phyloP scores from a whole-genome alignment of 2,888 invertebrate species.

The Epiblema foenella region DNA sequence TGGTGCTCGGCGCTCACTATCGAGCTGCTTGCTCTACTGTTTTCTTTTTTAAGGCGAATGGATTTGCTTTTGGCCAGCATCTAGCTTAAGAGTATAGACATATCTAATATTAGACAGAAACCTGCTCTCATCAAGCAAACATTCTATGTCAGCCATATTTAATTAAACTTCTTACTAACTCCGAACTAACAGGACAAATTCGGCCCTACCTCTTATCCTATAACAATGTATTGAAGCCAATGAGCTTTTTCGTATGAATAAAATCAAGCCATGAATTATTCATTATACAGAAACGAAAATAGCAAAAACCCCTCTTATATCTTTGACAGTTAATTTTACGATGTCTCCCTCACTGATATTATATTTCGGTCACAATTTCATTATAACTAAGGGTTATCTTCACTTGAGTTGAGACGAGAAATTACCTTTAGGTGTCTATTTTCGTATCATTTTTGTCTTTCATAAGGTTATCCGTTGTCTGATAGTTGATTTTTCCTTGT shows the following conservation, averaged over 20 bases:
- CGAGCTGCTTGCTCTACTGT: too few species aligned
- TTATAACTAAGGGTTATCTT: constrained; percentile 26
- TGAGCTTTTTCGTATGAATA: constrained; percentile 45
- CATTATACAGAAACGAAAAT: constrained; percentile 33
- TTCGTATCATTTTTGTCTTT: too few species aligned
- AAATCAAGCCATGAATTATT: constrained; percentile 42
- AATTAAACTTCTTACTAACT: too few species aligned
- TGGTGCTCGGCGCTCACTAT: too few species aligned
- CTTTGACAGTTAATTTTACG: constrained; percentile 43
- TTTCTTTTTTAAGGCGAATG: too few species aligned
- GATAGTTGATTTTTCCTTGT: too few species aligned
- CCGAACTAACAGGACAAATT: background rate
- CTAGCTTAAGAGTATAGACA: too few species aligned
- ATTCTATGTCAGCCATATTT: too few species aligned
- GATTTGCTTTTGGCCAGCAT: too few species aligned
- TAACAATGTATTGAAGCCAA: constrained; percentile 37
- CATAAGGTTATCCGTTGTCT: too few species aligned
- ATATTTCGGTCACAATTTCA: constrained; percentile 29
- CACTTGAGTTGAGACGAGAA: constrained; percentile 2
- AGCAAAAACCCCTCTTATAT: constrained; percentile 36
- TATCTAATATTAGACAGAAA: too few species aligned
- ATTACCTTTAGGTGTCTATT: background rate
- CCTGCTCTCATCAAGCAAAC: too few species aligned
- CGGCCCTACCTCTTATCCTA: constrained; percentile 19
- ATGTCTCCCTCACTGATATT: constrained; percentile 24